A percentile compares a stretch with the other conserved stretches of the same genome.
These are phyloP conservation scores for Manis pentadactyla DNA, from an alignment of 2,797 vertebrate genomes.

Conservation along the genomic window DNA sequence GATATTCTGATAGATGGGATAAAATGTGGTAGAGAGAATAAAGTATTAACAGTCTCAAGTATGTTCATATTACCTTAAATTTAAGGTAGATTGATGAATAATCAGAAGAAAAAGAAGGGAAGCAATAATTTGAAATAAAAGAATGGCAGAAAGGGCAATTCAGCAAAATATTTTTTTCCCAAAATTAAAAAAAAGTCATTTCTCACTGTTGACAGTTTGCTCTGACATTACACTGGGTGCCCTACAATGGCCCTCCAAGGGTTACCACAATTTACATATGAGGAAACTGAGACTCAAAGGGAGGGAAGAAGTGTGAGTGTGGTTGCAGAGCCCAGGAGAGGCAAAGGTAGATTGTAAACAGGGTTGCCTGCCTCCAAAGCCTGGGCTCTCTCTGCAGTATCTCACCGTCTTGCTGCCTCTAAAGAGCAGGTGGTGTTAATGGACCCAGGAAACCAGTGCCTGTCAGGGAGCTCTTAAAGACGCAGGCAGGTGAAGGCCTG, in stretches of 20 bases:
- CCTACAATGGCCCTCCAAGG: no score
- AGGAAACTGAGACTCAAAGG: neutral
- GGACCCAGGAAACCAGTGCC: neutral
- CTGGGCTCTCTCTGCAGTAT: neutral
- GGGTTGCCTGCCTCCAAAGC: neutral
- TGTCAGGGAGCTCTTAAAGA: neutral
- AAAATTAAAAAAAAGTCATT: neutral
- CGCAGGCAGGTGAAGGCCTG: neutral
- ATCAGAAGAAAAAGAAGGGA: neutral
- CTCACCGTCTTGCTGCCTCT: neutral
- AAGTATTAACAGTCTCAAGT: slow-evolving; percentile 9
- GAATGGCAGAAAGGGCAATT: neutral
- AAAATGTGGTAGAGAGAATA: neutral
- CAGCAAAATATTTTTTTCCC: neutral
- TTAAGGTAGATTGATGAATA: neutral
- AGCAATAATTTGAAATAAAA: neutral
- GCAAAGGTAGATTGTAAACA: neutral
- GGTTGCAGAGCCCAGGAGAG: no score
- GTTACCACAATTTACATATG: neutral
- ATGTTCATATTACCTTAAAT: neutral
- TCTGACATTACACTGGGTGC: accelerated
- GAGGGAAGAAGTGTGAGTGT: neutral
- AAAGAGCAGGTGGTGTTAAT: neutral
- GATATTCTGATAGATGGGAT: neutral
- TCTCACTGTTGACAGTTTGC: neutral